A percentile compares a stretch with the other conserved stretches of the same genome.
These are phyloP conservation scores for Candidula unifasciata DNA, from an alignment of 2,888 invertebrate genomes.

Conservation along the genomic window DNA sequence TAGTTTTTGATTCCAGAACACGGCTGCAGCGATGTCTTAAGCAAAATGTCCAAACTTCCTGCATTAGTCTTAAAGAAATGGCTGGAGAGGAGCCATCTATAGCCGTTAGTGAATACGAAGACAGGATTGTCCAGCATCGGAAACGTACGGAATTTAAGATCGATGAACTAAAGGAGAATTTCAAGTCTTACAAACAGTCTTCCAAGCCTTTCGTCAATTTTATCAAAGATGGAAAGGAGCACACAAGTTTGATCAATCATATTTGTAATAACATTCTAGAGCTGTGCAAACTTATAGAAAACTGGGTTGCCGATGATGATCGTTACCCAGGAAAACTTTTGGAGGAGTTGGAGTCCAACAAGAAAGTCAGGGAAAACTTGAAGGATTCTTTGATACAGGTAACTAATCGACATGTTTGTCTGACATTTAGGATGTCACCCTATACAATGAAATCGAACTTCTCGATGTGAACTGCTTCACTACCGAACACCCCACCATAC, in stretches of 20 bases:
- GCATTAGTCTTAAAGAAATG: constrained; percentile 66
- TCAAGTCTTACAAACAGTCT: background rate
- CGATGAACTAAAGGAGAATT: background rate
- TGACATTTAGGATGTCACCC: background rate
- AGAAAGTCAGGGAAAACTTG: constrained; percentile 63
- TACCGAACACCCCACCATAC: too few relatives aligned
- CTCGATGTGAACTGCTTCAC: too few relatives aligned
- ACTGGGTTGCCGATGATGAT: constrained; percentile 66
- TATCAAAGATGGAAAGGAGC: constrained; percentile 14
- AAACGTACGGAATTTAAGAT: background rate
- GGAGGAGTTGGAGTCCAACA: constrained; percentile 64
- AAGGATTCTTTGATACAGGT: constrained; percentile 56
- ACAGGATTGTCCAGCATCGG: background rate
- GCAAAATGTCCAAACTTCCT: constrained; percentile 65
- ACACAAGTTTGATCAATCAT: constrained; percentile 57
- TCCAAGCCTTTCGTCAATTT: constrained; percentile 24
- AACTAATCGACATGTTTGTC: background rate
- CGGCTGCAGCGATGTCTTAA: constrained; percentile 60
- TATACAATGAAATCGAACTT: too few relatives aligned
- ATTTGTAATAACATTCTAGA: constrained; percentile 65
- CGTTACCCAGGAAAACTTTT: constrained; percentile 65
- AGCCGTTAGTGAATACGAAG: constrained; percentile 12
- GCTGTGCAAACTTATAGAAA: constrained; percentile 62
- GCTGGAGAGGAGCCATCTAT: constrained; percentile 25
- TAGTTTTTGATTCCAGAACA: constrained; percentile 61